A percentile compares a stretch with the other conserved stretches of the same genome.
These are phyloP conservation scores for Eriocheir sinensis DNA, from an alignment of 1,140 invertebrate species.

Conservation along the genomic window DNA sequence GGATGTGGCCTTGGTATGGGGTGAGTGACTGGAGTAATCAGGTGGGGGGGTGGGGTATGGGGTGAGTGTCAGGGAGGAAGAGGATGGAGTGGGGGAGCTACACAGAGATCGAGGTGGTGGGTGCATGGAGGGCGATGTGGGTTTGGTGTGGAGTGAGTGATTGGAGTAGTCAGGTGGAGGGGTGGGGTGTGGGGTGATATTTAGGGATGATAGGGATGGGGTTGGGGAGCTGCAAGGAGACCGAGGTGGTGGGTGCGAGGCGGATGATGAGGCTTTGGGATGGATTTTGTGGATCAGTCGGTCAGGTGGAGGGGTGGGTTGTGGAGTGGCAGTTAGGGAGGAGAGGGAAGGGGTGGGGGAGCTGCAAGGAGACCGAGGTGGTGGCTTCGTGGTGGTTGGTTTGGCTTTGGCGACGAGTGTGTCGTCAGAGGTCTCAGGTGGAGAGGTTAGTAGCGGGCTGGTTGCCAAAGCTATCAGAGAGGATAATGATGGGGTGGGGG, in stretches of 20 bases:
- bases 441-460: background rate
- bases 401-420: background rate
- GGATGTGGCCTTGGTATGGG: background rate
- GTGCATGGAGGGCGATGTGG: background rate
- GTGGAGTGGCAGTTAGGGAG: background rate
- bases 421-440: too few species aligned
- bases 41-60: background rate
- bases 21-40: too few species aligned
- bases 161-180: background rate
- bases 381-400: too few species aligned
- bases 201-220: background rate
- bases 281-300: background rate
- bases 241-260: background rate
- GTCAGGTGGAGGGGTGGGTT: too few species aligned
- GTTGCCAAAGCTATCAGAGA: background rate
- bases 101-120: too few species aligned
- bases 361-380: conserved; percentile 8
- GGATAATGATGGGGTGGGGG: too few species aligned
- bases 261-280: background rate
- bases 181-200: background rate
- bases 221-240: background rate
- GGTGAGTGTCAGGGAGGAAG: background rate
- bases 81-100: too few species aligned
- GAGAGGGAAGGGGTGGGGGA: background rate
- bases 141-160: background rate